Conservation (phyloP, 1,140 invertebrate genomes). For the Leptinotarsa defecta region DNA sequence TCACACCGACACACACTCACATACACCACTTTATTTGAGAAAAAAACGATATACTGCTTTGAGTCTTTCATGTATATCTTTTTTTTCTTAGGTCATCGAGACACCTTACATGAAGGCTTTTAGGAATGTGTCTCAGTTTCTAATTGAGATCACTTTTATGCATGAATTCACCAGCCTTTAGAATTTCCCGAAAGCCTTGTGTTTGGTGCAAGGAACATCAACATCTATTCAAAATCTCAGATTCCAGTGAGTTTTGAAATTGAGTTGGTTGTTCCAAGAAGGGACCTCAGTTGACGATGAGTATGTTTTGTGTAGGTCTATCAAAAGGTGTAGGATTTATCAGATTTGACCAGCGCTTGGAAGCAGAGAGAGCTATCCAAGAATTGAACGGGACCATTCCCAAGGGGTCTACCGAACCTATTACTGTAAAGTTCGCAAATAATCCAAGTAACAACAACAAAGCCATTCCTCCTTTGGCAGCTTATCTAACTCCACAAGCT, state of each 20-base stretch:
- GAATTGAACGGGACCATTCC: constrained; percentile 97
- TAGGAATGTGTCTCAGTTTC: constrained; percentile 33
- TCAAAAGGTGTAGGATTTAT: constrained; percentile 99
- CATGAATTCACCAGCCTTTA: constrained; percentile 21
- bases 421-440: constrained; percentile 99
- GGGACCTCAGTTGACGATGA: neutral
- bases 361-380: constrained; percentile 97
- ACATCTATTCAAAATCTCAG: neutral
- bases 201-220: constrained; percentile 15
- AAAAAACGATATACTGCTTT: constrained; percentile 19
- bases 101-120: constrained; percentile 36
- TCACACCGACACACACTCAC: constrained; percentile 41
- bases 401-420: constrained; percentile 93
- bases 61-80: neutral
- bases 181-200: constrained; percentile 9
- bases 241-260: neutral
- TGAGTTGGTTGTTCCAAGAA: neutral
- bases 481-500: constrained; percentile 85
- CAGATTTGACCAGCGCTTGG: constrained; percentile 95
- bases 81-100: constrained; percentile 19
- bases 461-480: constrained; percentile 87
- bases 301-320: constrained; percentile 67
- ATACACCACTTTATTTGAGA: constrained; percentile 33
- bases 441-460: constrained; percentile 95
- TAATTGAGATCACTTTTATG: constrained; percentile 7